Evolutionary conservation across 1,140 invertebrate genomes (phyloP), one percentile per base, ranked within the genome.

Genomic region (Penaeus indicus): DNA sequence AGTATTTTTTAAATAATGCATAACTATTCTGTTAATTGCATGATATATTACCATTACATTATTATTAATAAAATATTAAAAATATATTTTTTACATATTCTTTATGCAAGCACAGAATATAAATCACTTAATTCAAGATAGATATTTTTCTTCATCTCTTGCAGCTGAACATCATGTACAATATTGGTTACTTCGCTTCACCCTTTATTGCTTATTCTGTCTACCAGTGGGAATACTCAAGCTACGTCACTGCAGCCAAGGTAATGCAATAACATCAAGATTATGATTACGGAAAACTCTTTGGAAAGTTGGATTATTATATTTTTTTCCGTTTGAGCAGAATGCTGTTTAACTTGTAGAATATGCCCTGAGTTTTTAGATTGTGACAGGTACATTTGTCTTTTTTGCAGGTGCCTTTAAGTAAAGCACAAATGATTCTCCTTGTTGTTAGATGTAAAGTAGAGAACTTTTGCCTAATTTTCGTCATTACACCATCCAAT

Each of bases 161-260:
- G n/a, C 69, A 75, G 69, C 69, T 75, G 25, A 75, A 75, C 25
- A 75, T 75, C 69, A 32, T 75, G 69, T 75, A 75, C 38, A 75
- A 75, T 75, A 38, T 75, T 25, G 69, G 69, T 32, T 75, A 32
- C 69, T 75, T 32, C 69, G 38, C 69, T 32, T 75, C 69, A 27
- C 69, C 69, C 7, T 75, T 75, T 75, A 75, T 75, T 75, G 69
- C 69, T 18, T 38, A 32, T 21, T 75, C 69, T 54, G 54, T 54
- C 4, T 75, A 75, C 11, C 69, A 38, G 21, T 25, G 69, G 38
- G 69, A 75, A 18, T 75, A 22, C 38, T 21, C 69, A 75, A 25
- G 25, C n/a, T 75, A 75, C 38, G 18, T 75, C 25, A 32, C 69
- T 5, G 69, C n/a, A 32, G 69, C 69, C n/a, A 75, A 75, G n/a